Evolutionary conservation across 2,888 invertebrate genomes (phyloP).

Genomic region (Elysia crispata): DNA sequence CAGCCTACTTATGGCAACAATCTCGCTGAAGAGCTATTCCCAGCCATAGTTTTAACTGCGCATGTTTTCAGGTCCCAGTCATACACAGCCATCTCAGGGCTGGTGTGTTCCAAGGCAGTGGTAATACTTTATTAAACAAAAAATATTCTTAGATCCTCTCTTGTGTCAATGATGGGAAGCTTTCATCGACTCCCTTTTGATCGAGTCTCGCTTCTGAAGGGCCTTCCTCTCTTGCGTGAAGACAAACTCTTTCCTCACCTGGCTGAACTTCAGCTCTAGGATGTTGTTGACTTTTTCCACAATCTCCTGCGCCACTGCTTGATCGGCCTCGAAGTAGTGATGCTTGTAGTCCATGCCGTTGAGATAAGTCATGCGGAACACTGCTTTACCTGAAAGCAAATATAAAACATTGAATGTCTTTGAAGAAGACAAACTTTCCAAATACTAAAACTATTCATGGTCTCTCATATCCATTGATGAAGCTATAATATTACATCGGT

Average conservation of each 20-base stretch:
- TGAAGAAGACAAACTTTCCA: neutral
- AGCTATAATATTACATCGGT: no score
- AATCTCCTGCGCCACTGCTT: conserved; percentile 87
- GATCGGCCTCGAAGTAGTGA: conserved; percentile 90
- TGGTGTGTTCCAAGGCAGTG: no score
- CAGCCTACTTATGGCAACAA: no score
- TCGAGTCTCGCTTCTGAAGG: conserved; percentile 65
- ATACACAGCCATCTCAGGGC: no score
- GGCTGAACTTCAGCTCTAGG: conserved; percentile 88
- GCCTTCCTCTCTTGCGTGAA: conserved; percentile 85
- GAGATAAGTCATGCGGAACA: conserved; percentile 85
- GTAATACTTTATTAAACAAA: no score
- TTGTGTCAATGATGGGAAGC: no score
- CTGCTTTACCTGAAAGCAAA: conserved; percentile 80
- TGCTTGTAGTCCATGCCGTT: conserved; percentile 84
- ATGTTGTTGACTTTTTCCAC: conserved; percentile 92
- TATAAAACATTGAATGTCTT: no score
- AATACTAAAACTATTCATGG: neutral
- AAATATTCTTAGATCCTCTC: no score
- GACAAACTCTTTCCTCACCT: conserved; percentile 89
- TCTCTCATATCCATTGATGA: neutral
- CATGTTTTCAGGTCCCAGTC: no score
- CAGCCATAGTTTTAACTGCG: no score
- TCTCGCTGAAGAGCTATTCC: no score
- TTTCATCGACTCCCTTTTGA: conserved; percentile 46